Percentiles rank a stretch among this genome's conserved stretches.
phyloP scores from a whole-genome alignment of 2,113 vertebrate species.

The Archocentrus centrarchus region DNA sequence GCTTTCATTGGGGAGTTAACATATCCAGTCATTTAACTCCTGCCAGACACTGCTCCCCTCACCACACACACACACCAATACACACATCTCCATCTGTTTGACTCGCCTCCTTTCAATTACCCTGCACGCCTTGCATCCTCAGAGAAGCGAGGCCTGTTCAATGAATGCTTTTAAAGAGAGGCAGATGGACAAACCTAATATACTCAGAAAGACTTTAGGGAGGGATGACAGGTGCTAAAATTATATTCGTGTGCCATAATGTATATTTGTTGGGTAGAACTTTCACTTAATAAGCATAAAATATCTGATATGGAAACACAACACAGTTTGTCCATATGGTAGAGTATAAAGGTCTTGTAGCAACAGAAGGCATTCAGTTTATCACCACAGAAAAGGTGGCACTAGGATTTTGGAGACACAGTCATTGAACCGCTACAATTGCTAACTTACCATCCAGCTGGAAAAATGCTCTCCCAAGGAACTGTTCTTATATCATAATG shows the following conservation, averaged over 20 bases:
- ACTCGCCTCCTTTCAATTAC: slow-evolving; percentile 78
- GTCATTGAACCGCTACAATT: not conserved
- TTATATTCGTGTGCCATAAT: not conserved
- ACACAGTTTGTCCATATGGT: not conserved
- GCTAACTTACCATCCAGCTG: not conserved
- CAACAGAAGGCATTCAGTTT: slow-evolving; percentile 2
- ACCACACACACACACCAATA: slow-evolving; percentile 21
- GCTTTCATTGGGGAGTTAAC: slow-evolving; percentile 67
- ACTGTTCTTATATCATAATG: not conserved
- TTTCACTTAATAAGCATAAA: not conserved
- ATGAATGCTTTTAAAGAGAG: slow-evolving; percentile 40
- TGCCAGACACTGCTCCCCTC: slow-evolving; percentile 57
- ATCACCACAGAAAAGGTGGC: slow-evolving; percentile 3
- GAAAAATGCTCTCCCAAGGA: not conserved
- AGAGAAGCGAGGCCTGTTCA: slow-evolving; percentile 66
- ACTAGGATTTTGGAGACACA: not conserved
- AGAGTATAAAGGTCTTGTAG: not conserved
- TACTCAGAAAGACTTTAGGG: slow-evolving; percentile 30
- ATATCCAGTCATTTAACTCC: slow-evolving; percentile 75
- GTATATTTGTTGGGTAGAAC: not conserved
- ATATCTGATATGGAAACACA: not conserved
- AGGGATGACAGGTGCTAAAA: slow-evolving; percentile 26
- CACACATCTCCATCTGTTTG: slow-evolving; percentile 71
- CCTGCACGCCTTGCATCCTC: slow-evolving; percentile 70
- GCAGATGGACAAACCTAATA: slow-evolving; percentile 56